Evolutionary conservation across 2,888 invertebrate species (phyloP), one percentile per base, ranked within the genome.

Genomic region (Agrotis clavis): DNA sequence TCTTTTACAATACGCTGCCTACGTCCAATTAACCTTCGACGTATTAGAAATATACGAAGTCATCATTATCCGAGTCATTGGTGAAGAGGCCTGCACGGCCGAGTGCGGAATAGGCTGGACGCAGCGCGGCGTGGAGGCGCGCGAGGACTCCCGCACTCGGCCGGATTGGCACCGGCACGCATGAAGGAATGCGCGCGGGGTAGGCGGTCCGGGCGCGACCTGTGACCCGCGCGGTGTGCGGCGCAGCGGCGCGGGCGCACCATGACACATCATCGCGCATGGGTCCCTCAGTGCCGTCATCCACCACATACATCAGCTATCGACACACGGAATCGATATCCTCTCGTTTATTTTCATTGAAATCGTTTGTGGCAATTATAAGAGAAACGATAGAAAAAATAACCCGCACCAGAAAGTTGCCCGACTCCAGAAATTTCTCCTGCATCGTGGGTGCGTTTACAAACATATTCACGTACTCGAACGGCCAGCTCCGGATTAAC

Each of bases 11-110:
- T 94, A 92, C 92, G 87, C 91, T 91, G 92, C 89, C 90, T 91
- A 92, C 92, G 94, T 95, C 94, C 95, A 95, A 95, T 95, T 95
- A 95, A 95, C 95, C 94, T 95, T 93, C 92, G 92, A 90, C 90
- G 94, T 92, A 92, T 94, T 91, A 92, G 88, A 94, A 94, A 93
- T 94, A 91, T 92, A 90, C 92, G 90, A 85, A 93, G 94, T 95
- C 95, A 95, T 94, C 90, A 92, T 94, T 91, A 91, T 89, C 87
- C 88, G 88, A 92, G 92, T 92, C 89, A 92, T 92, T 86, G 88
- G 89, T 86, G 87, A 85, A 81, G 80, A 75, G 86, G 84, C 81
- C 60, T 77, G 88, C 74, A 83, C 92, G 87, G 77, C 85, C 77
- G 76, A 86, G 73, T 83, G 79, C 66, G 69, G 78, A 76, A 77